These are phyloP conservation scores for Xestia xanthographa DNA, from an alignment of 2,888 invertebrate species.

Conservation along the genomic window DNA sequence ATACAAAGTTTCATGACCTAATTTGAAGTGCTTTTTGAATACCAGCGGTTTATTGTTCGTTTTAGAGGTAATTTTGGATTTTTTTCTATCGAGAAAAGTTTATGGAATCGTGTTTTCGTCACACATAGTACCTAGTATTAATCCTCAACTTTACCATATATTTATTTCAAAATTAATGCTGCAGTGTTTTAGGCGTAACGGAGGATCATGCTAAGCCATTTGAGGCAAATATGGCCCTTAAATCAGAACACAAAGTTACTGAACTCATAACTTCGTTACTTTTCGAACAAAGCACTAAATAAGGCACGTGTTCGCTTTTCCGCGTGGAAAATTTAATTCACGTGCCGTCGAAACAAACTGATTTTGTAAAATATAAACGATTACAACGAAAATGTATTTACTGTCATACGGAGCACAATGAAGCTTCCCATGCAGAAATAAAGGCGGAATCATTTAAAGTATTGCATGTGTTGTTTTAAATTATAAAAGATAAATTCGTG, in stretches of 20 bases:
- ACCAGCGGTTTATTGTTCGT: too few species aligned
- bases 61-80: too few species aligned
- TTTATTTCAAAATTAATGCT: too few species aligned
- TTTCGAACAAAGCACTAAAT: constrained; percentile 33
- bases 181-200: too few species aligned
- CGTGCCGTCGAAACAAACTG: constrained; percentile 25
- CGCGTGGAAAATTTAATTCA: constrained; percentile 42
- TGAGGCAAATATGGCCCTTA: too few species aligned
- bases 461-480: background rate
- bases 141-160: too few species aligned
- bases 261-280: constrained; percentile 24
- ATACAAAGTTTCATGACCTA: too few species aligned
- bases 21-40: too few species aligned
- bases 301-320: constrained; percentile 19
- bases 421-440: constrained; percentile 5
- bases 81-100: too few species aligned
- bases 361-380: constrained; percentile 27
- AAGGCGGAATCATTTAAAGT: background rate
- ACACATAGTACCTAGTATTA: too few species aligned
- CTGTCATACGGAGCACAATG: background rate
- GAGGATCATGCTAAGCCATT: too few species aligned
- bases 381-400: constrained; percentile 39
- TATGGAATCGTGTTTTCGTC: too few species aligned
- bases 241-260: constrained; percentile 16
- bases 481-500: constrained; percentile 16